These are phyloP conservation scores for Urosaurus nigricauda DNA, from an alignment of 2,797 vertebrate species.

Conservation along the genomic window DNA sequence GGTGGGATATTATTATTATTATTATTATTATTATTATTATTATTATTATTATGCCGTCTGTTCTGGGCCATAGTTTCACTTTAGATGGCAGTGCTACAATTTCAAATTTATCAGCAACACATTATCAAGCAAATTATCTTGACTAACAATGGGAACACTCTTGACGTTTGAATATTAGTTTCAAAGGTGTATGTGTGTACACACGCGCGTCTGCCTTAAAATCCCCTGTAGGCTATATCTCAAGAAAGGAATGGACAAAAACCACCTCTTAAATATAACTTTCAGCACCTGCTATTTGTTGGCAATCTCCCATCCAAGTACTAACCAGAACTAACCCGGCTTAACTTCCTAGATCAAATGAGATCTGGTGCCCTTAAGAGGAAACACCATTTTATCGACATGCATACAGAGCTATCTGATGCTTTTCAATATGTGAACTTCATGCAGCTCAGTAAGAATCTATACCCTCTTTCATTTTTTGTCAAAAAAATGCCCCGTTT, in stretches of 20 bases:
- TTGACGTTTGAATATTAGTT: not conserved
- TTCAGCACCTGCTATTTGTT: not conserved
- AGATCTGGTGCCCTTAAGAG: too few relatives aligned
- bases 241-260: too few relatives aligned
- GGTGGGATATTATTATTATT: too few relatives aligned
- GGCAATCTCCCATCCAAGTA: too few relatives aligned
- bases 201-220: too few relatives aligned
- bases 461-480: slow-evolving; percentile 24
- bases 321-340: too few relatives aligned
- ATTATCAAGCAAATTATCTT: rapidly evolving
- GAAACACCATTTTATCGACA: not conserved
- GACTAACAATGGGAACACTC: not conserved
- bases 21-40: too few relatives aligned
- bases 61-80: not conserved
- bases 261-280: too few relatives aligned
- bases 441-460: slow-evolving; percentile 2
- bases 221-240: too few relatives aligned
- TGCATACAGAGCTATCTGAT: not conserved
- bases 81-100: not conserved
- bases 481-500: slow-evolving; percentile 24
- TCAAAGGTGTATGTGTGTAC: not conserved
- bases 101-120: not conserved
- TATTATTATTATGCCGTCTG: too few relatives aligned
- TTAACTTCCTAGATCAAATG: too few relatives aligned
- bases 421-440: slow-evolving; percentile 24